Evolutionary conservation across 2,113 vertebrate genomes (phyloP), one percentile per base, ranked within the genome.

Genomic region (Chauna torquata): DNA sequence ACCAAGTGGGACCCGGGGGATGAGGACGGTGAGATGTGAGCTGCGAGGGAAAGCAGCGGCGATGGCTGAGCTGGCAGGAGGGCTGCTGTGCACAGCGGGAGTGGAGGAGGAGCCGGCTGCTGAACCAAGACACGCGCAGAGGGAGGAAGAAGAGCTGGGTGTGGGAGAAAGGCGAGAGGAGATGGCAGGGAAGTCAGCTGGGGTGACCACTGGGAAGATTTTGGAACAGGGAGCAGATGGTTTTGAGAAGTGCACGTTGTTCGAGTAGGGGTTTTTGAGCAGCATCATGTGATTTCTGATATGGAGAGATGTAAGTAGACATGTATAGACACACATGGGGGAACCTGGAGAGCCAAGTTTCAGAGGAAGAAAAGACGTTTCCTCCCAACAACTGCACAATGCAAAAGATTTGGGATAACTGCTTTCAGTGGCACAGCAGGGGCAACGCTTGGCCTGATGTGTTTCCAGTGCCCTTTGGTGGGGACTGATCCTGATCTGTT

Each of bases 301-400:
- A 28, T 1, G 24, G 75, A 79, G 49, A 58, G 49, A 34, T 3
- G 0, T 22, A 34, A 74, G 68, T 4, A 58, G 44, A 86, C 8
- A 12, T 0, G 0, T 64, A 16, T 45, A 45, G 15, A 44, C 36
- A 16, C 15, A 50, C 0, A 0, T 22, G 14, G 91, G 27, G 34
- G 30, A 90, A 47, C n/a, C 22, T 66, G 34, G 36, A 78, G 55
- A 59, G 64, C 44, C 6, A 12, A 34, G 20, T 62, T 50, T 47
- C 38, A 28, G 47, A 16, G 32, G 8, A 52, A 71, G 28, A 85
- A 76, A 79, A 66, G 57, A 7, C 0, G 1, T 70, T 90, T 86
- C 10, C 12, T 93, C 20, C 16, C 11, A 23, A 27, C 18, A 78
- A 19, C 1, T 0, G 1, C 0, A 5, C 58, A 25, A 25, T 4